Evolutionary conservation across 1,140 invertebrate species (phyloP), one percentile per base, ranked within the genome.

Genomic region (Triops longicaudatus): DNA sequence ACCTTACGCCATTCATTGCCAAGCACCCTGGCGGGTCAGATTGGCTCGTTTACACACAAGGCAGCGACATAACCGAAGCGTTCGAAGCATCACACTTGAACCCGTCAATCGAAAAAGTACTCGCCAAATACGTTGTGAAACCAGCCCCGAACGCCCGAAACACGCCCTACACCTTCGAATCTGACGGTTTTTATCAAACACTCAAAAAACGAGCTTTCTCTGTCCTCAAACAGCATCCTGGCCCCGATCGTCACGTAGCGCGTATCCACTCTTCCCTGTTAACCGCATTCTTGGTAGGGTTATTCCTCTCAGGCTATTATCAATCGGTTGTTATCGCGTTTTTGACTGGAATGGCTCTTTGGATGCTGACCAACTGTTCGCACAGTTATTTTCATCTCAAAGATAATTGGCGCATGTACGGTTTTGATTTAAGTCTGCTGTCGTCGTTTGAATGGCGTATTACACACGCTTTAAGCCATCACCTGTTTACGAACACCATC

Each of bases 311-410:
- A 63, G 88, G 86, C 9, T 83, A 63, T 81, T 82, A 81, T 5
- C 81, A 84, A 78, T 88, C 83, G 73, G 81, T 83, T 22, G 31
- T 84, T 3, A 72, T 86, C 0, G 82, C 84, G n/a, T 42, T 85
- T 7, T n/a, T 88, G 26, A 81, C 86, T 76, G 90, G 88, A 1
- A 76, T 89, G 5, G 82, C 87, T 26, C 81, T 94, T 1, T 83
- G 84, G 28, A 87, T 89, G 82, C 84, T 87, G 0, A 83, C 85
- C 14, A 86, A 90, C 37, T 86, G 85, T 26, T 88, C 88, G 0
- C 93, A 96, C 81, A 96, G 95, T 83, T 96, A 92, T 81, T 90
- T 94, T 73, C 93, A 96, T 82, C 87, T 90, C 80, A 87, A 86
- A 26, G 90, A 95, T 81, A 93, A 88, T 81, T 93, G 92, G 86